A percentile compares a stretch with the other conserved stretches of the same genome.
phyloP scores from a whole-genome alignment of 2,888 invertebrate genomes.

The Taphrorychus bicolor region DNA sequence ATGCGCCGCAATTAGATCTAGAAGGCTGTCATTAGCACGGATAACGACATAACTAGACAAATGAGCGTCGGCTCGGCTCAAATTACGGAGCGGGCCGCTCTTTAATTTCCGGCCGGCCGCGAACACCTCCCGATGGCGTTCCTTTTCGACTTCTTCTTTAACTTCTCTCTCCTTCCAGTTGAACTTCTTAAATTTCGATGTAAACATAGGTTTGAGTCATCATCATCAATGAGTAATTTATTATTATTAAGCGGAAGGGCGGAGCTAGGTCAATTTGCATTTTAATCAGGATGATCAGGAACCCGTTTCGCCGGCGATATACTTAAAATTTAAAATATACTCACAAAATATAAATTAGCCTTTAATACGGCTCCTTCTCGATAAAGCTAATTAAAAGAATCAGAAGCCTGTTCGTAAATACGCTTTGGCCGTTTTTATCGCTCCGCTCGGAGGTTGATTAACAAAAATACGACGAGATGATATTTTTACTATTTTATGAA shows the following conservation, averaged over 20 bases:
- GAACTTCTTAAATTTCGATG: neutral
- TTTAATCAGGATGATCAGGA: constrained; percentile 45
- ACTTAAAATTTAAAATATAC: constrained; percentile 48
- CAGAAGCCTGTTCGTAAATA: constrained; percentile 43
- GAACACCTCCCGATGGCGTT: constrained; percentile 49
- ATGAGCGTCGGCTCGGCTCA: constrained; percentile 58
- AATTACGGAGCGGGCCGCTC: constrained; percentile 59
- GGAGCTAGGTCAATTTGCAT: constrained; percentile 44
- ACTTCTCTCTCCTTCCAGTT: neutral
- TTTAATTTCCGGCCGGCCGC: constrained; percentile 57
- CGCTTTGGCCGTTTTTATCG: constrained; percentile 29
- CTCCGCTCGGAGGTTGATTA: neutral
- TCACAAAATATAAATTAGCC: constrained; percentile 46
- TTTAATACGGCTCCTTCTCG: constrained; percentile 43
- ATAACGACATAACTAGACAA: constrained; percentile 62
- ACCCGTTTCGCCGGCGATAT: constrained; percentile 40
- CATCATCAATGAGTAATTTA: neutral
- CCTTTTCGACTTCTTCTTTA: constrained; percentile 12
- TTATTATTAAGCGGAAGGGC: neutral
- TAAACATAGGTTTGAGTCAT: neutral
- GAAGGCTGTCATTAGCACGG: constrained; percentile 59
- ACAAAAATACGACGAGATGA: constrained; percentile 24
- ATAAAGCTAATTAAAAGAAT: constrained; percentile 47
- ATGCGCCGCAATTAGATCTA: constrained; percentile 46
- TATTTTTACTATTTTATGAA: constrained; percentile 21